phyloP scores from a whole-genome alignment of 1,140 invertebrate genomes.

The Bilobella aurantiaca region DNA sequence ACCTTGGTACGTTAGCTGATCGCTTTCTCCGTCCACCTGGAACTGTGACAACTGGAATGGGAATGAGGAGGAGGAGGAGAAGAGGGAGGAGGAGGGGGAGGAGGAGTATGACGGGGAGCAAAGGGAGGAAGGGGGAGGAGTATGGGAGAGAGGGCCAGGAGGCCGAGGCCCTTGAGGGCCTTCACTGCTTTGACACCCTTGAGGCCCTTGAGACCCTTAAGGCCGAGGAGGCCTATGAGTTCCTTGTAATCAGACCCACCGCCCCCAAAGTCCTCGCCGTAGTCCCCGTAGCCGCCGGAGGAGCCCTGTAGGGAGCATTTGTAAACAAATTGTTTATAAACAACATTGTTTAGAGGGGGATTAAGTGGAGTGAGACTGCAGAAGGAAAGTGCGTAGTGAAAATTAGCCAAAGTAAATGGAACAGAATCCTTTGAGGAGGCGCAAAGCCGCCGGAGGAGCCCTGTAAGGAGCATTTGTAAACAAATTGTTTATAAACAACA shows the following conservation, averaged over 20 bases:
- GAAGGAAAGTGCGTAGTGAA: too few species aligned
- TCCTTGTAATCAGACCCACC: constrained; percentile 9
- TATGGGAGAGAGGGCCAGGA: constrained; percentile 11
- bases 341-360: neutral
- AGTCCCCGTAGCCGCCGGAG: constrained; percentile 9
- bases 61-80: constrained; percentile 14
- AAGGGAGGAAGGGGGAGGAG: constrained; percentile 9
- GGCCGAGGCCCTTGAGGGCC: constrained; percentile 14
- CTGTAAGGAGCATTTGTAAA: neutral
- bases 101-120: constrained; percentile 7
- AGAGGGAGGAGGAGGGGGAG: constrained; percentile 9
- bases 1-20: neutral
- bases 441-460: constrained; percentile 10
- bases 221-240: constrained; percentile 15
- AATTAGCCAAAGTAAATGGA: too few species aligned
- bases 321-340: neutral
- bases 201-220: constrained; percentile 20
- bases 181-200: constrained; percentile 19
- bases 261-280: constrained; percentile 11
- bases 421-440: too few species aligned
- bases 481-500: neutral
- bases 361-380: too few species aligned
- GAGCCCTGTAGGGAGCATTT: neutral
- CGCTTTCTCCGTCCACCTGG: neutral
- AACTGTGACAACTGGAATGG: constrained; percentile 15